phyloP scores from a whole-genome alignment of 1,140 invertebrate species.

The Diorhabda sublineata region DNA sequence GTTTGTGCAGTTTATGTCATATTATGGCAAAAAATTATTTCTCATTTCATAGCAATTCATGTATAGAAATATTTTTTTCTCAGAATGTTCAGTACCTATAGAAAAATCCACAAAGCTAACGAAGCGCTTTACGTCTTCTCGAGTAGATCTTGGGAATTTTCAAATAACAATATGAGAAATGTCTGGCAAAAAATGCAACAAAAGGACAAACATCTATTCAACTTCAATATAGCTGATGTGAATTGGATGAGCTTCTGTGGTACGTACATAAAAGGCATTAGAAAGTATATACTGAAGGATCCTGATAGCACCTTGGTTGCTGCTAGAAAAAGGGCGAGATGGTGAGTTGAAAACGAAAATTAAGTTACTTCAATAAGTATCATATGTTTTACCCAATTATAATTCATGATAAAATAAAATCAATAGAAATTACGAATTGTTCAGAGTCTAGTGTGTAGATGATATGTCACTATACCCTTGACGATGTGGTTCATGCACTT shows the following conservation, averaged over 20 bases:
- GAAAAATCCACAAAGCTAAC: neutral
- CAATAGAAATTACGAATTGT: too few species aligned
- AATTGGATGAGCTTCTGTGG: constrained; percentile 56
- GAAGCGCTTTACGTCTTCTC: constrained; percentile 52
- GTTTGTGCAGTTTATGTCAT: too few species aligned
- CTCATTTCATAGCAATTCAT: too few species aligned
- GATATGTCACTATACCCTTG: too few species aligned
- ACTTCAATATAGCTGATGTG: constrained; percentile 61
- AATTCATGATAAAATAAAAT: too few species aligned
- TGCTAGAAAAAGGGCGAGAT: constrained; percentile 35
- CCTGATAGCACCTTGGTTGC: constrained; percentile 53
- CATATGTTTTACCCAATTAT: too few species aligned
- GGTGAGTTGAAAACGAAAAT: neutral
- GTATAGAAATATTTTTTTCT: neutral
- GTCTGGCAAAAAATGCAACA: constrained; percentile 55
- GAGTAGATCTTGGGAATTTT: constrained; percentile 64
- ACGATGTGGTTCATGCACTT: too few species aligned
- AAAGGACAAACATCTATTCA: constrained; percentile 59
- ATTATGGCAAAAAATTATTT: too few species aligned
- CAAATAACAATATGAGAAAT: constrained; percentile 57
- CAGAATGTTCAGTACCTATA: constrained; percentile 5
- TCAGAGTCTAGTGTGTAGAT: too few species aligned
- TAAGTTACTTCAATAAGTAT: too few species aligned
- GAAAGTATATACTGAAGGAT: constrained; percentile 59
- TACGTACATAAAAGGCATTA: constrained; percentile 54